Conservation (phyloP, 2,888 invertebrate genomes). For the Deilephila porcellus region DNA sequence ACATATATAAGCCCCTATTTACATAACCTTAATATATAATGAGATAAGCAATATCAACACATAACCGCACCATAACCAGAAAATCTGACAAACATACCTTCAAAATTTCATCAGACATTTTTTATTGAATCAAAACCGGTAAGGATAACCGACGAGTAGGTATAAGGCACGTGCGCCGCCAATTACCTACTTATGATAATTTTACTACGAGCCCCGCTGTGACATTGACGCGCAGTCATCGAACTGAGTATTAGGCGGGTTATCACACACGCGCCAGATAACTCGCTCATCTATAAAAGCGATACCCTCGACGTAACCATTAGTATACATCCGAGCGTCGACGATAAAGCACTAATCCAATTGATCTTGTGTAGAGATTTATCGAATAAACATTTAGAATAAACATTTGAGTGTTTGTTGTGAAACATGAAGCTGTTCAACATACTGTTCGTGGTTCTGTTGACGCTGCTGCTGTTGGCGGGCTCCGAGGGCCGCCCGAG, state of each 20-base stretch:
- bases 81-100: neutral
- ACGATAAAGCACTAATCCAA: slow-evolving; percentile 46
- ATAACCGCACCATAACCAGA: neutral
- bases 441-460: slow-evolving; percentile 54
- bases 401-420: neutral
- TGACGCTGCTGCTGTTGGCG: slow-evolving; percentile 51
- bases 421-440: slow-evolving; percentile 69
- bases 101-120: slow-evolving; percentile 8
- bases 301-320: slow-evolving; percentile 54
- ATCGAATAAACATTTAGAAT: neutral
- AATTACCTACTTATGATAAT: slow-evolving; percentile 57
- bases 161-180: slow-evolving; percentile 10
- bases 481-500: slow-evolving; percentile 56
- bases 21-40: neutral
- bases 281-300: slow-evolving; percentile 71
- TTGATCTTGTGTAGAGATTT: slow-evolving; percentile 8
- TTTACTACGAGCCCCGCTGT: slow-evolving; percentile 72
- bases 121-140: neutral
- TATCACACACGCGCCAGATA: slow-evolving; percentile 81
- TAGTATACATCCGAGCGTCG: slow-evolving; percentile 66
- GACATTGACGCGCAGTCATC: slow-evolving; percentile 81
- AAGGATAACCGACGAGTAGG: neutral
- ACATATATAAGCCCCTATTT: neutral
- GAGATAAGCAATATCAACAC: neutral
- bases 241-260: slow-evolving; percentile 75